These are phyloP conservation scores for Numida meleagris DNA, from an alignment of 2,113 vertebrate species.

Conservation along the genomic window DNA sequence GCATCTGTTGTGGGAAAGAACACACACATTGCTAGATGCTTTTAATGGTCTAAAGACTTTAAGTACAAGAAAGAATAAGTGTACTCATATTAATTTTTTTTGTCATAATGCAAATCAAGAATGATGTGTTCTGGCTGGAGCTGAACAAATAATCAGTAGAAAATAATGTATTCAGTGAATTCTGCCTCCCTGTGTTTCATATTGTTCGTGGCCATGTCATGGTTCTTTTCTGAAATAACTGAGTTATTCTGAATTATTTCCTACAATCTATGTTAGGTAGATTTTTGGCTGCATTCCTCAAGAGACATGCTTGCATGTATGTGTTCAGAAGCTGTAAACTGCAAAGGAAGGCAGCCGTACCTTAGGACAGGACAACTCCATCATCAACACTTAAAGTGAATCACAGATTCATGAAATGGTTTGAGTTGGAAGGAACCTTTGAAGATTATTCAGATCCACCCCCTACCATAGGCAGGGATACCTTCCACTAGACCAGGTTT, in stretches of 20 bases:
- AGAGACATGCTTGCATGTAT: background rate
- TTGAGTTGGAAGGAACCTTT: background rate
- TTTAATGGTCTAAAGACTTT: constrained; percentile 49
- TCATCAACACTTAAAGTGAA: background rate
- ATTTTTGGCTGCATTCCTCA: background rate
- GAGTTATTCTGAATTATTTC: constrained; percentile 24
- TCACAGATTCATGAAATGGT: background rate
- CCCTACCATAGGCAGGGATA: background rate
- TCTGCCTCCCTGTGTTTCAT: background rate
- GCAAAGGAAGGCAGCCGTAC: background rate
- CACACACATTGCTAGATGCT: constrained; percentile 58
- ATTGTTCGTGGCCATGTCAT: background rate
- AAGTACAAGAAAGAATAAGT: constrained; percentile 50
- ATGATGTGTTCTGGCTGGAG: constrained; percentile 60
- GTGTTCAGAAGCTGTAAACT: background rate
- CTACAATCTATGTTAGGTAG: background rate
- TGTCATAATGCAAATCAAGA: constrained; percentile 46
- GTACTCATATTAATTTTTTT: constrained; percentile 54
- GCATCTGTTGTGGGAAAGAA: constrained; percentile 73
- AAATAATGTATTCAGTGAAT: constrained; percentile 49
- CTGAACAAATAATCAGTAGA: constrained; percentile 32
- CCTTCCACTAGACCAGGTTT: background rate
- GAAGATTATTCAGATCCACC: background rate
- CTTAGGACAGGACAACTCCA: background rate
- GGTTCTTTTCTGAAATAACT: background rate